Evolutionary conservation across 2,113 vertebrate genomes (phyloP).

Genomic region (Amphiprion ocellaris): DNA sequence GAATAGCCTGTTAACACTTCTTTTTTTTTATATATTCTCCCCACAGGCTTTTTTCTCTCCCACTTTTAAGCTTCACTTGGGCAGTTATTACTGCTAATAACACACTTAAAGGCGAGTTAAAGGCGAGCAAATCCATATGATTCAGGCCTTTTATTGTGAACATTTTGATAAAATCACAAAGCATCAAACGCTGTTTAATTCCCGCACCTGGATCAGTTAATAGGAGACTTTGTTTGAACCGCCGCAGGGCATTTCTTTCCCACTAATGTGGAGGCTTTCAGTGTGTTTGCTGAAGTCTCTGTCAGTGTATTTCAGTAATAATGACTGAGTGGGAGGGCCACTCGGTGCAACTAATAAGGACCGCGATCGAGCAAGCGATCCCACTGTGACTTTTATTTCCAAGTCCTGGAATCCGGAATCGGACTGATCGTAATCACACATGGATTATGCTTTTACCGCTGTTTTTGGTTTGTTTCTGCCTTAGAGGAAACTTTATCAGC

Average conservation of each 20-base stretch:
- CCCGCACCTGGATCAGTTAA: constrained; percentile 66
- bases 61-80: constrained; percentile 11
- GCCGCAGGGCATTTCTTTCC: constrained; percentile 43
- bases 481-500: constrained; percentile 80
- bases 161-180: constrained; percentile 42
- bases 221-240: constrained; percentile 49
- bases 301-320: constrained; percentile 85
- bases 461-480: constrained; percentile 51
- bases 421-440: constrained; percentile 75
- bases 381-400: constrained; percentile 86
- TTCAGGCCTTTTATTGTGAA: constrained; percentile 16
- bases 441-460: constrained; percentile 77
- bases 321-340: constrained; percentile 97
- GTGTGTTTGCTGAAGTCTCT: constrained; percentile 77
- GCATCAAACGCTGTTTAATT: constrained; percentile 52
- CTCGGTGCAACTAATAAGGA: constrained; percentile 96
- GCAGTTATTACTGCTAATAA: constrained; percentile 8
- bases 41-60: not conserved
- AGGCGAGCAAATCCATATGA: constrained; percentile 2
- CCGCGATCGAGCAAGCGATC: constrained; percentile 87
- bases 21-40: not conserved
- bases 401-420: constrained; percentile 81
- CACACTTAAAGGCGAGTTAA: constrained; percentile 14
- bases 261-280: constrained; percentile 55
- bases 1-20: constrained; percentile 11